phyloP scores from a whole-genome alignment of 1,140 invertebrate genomes.

The Camponotus pennsylvanicus region DNA sequence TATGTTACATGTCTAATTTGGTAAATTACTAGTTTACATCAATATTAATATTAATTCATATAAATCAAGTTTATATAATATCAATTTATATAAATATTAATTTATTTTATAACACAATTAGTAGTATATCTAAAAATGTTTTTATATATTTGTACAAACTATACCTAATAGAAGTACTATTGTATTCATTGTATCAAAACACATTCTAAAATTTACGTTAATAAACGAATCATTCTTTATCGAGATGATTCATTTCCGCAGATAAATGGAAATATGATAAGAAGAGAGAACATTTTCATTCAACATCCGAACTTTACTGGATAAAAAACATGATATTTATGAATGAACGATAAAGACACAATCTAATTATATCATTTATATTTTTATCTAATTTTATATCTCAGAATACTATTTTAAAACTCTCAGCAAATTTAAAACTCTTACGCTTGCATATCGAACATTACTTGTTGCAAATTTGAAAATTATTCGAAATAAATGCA shows the following conservation, averaged over 20 bases:
- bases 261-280: not conserved
- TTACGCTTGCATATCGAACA: conserved; percentile 10
- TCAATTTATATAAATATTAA: not conserved
- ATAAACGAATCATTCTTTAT: not conserved
- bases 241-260: not conserved
- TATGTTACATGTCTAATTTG: not conserved
- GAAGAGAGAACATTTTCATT: not conserved
- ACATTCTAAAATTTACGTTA: not conserved
- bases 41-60: not conserved
- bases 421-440: not conserved
- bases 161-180: not conserved
- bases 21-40: not conserved
- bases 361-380: conserved; percentile 21
- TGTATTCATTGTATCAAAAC: not conserved
- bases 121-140: no score
- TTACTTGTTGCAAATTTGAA: not conserved
- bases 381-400: no score
- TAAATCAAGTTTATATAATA: no score
- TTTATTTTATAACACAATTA: no score
- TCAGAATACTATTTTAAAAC: conserved; percentile 15
- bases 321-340: conserved; percentile 16
- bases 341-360: not conserved
- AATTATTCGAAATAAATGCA: not conserved
- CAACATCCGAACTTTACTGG: not conserved
- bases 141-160: not conserved